Percentiles rank a stretch among this genome's conserved stretches.
Conservation (phyloP, 2,888 invertebrate species). For the Girardia tigrina region DNA sequence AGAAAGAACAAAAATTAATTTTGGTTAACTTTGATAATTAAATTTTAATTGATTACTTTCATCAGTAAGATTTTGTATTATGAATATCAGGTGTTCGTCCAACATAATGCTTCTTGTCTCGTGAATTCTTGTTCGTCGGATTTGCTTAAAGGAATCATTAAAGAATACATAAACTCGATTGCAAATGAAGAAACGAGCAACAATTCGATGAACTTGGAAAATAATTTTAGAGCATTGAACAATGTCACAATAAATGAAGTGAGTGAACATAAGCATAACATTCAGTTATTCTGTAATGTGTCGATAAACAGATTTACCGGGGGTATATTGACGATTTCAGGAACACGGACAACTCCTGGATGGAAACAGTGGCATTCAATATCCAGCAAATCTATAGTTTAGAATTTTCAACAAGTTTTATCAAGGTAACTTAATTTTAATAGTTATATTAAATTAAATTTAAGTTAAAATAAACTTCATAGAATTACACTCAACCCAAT, state of each 20-base stretch:
- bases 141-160: not conserved
- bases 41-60: too few species aligned
- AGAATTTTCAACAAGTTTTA: not conserved
- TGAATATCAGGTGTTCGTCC: not conserved
- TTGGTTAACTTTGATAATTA: too few species aligned
- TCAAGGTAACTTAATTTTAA: too few species aligned
- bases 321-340: constrained; percentile 92
- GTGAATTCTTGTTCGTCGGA: not conserved
- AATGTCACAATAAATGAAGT: not conserved
- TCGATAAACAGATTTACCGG: constrained; percentile 59
- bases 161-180: not conserved
- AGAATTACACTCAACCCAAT: too few species aligned
- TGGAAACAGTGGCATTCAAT: constrained; percentile 81
- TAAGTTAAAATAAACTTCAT: too few species aligned
- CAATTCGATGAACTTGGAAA: not conserved
- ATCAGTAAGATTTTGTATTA: too few species aligned
- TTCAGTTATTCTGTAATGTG: not conserved
- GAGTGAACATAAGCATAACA: not conserved
- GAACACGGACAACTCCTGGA: constrained; percentile 97
- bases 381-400: constrained; percentile 60
- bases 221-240: not conserved
- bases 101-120: not conserved
- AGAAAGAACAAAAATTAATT: too few species aligned
- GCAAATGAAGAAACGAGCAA: too few species aligned
- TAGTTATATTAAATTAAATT: too few species aligned